A percentile compares a stretch with the other conserved stretches of the same genome.
Conservation (phyloP, 2,888 invertebrate species). For the Harpalus rufipes region DNA sequence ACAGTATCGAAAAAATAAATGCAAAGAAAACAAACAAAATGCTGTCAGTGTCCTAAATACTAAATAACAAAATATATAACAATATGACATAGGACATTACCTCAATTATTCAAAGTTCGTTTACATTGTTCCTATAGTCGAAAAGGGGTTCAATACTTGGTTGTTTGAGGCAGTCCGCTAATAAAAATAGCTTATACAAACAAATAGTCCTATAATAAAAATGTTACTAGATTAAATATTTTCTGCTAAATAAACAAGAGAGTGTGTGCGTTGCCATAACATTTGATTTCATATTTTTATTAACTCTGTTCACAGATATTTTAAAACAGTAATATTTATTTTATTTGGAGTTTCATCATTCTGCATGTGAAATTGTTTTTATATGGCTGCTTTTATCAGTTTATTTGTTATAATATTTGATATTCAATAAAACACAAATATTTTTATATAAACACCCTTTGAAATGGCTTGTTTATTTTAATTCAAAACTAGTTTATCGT, state of each 20-base stretch:
- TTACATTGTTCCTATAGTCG: no score
- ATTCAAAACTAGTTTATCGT: constrained; percentile 31
- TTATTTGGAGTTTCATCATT: constrained; percentile 16
- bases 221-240: not conserved
- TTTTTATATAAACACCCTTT: constrained; percentile 46
- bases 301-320: constrained; percentile 1
- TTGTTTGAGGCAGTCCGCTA: not conserved
- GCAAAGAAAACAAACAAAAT: no score
- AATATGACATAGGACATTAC: no score
- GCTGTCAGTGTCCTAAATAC: no score
- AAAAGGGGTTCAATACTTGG: not conserved
- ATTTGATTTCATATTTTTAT: constrained; percentile 33
- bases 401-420: constrained; percentile 35
- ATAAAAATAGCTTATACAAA: not conserved
- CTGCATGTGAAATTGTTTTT: constrained; percentile 21
- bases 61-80: no score
- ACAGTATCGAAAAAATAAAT: no score
- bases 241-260: constrained; percentile 18
- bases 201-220: not conserved
- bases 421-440: constrained; percentile 28
- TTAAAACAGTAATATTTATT: constrained; percentile 35
- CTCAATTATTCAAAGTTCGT: no score
- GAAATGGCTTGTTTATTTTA: constrained; percentile 42
- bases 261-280: constrained; percentile 10
- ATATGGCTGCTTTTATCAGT: constrained; percentile 26